Base-by-base conservation (phyloP, 2,113 vertebrate genomes). In the Ellobius talpinus region DNA sequence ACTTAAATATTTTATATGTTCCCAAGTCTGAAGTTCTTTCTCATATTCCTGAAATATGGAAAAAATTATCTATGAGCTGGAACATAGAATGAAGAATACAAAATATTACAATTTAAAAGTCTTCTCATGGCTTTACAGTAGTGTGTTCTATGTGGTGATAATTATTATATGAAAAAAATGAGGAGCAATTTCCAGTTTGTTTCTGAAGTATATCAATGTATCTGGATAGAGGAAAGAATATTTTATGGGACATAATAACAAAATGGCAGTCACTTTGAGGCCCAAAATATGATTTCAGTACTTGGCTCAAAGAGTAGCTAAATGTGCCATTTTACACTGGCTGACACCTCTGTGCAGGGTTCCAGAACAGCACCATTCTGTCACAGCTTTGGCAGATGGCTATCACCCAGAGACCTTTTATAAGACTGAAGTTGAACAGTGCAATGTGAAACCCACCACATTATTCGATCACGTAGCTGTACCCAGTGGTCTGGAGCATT, bases 381-480 rank as follows among this genome's bases (percentile, higher is more conserved):
- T 72, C 90, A 94, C 47, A 94, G 73, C n/a, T 94, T 92, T 89
- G 77, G 96, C 97, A 97, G 94, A 76, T 65, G 90, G 86, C 86
- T 97, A 4, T 97, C 91, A 79, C 66, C 68, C 95, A 96, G 96
- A 97, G 96, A 94, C 89, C 81, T 91, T 94, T 95, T 52, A 91
- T 79, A 95, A 95, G 66, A 91, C 36, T 39, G 50, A 95, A 96
- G 72, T 52, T 17, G 23, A 90, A 78, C 72, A 50, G 36, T 29
- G 47, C 29, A 78, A 16, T 73, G 78, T 47, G 91, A 95, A 97
- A 87, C 58, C 55, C 33, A 92, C 81, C 42, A 23, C 1, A 63
- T 91, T 92, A 94, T 85, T 96, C 94, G 82, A 95, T 96, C 96
- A 94, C 47, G 0, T 70, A 84, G 66, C 52, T 45, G 50, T 52